Percentiles rank a stretch among this genome's conserved stretches.
Conservation (phyloP, 2,113 vertebrate genomes). For the Arenaria interpres region DNA sequence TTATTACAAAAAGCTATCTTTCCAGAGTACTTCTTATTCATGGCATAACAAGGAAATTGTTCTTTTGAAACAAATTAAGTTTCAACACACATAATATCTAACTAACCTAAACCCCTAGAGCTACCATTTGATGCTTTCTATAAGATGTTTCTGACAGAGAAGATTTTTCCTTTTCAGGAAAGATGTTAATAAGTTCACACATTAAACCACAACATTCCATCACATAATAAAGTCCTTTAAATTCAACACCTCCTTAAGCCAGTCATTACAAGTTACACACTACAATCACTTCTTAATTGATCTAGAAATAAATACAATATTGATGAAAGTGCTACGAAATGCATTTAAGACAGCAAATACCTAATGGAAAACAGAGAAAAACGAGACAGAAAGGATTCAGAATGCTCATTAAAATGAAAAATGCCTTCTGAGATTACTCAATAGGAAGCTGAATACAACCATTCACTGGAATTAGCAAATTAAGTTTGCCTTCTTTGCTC, state of each 20-base stretch:
- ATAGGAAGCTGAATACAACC: slow-evolving; percentile 10
- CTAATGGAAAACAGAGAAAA: not conserved
- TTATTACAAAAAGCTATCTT: not conserved
- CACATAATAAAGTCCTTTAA: not conserved
- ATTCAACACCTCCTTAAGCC: not conserved
- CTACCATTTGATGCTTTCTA: not conserved
- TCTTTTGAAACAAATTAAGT: not conserved
- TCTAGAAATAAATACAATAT: not conserved
- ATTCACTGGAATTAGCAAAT: slow-evolving; percentile 34
- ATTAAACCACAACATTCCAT: not conserved
- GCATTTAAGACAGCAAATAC: not conserved
- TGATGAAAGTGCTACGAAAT: not conserved
- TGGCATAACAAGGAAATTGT: not conserved
- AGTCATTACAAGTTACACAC: not conserved
- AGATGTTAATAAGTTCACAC: not conserved
- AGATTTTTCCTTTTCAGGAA: not conserved
- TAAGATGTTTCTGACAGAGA: not conserved
- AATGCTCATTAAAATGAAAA: slow-evolving; percentile 17
- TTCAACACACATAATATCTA: not conserved
- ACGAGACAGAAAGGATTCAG: not conserved
- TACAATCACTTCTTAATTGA: not conserved
- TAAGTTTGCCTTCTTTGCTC: not conserved
- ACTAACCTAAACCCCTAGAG: not conserved
- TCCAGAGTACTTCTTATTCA: not conserved
- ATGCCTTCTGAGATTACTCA: not conserved